phyloP scores from a whole-genome alignment of 2,888 invertebrate species.

The Baccha elongata region DNA sequence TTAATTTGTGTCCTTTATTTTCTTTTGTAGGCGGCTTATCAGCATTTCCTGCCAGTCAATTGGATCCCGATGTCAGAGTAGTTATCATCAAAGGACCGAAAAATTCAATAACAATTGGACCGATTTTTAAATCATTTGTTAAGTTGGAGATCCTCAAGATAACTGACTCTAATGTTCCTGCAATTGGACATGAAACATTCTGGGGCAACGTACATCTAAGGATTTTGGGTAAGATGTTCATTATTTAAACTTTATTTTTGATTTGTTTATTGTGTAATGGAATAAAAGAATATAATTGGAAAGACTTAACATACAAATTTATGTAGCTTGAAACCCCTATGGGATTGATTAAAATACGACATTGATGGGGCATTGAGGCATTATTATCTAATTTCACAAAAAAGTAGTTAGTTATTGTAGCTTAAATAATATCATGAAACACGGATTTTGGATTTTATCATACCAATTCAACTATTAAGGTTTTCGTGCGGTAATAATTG shows the following conservation, averaged over 20 bases:
- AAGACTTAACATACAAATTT: too few species aligned
- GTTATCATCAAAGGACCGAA: conserved; percentile 87
- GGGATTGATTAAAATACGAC: too few species aligned
- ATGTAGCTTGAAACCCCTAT: too few species aligned
- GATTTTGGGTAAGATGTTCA: conserved; percentile 80
- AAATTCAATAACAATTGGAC: conserved; percentile 88
- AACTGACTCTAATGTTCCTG: conserved; percentile 88
- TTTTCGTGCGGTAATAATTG: too few species aligned
- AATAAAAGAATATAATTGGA: too few species aligned
- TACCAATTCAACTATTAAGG: too few species aligned
- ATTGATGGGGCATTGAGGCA: too few species aligned
- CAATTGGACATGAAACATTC: conserved; percentile 90
- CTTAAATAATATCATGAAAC: too few species aligned
- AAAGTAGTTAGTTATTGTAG: too few species aligned
- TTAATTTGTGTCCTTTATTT: conserved; percentile 26
- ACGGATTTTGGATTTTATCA: too few species aligned
- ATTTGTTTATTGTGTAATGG: too few species aligned
- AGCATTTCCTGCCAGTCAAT: conserved; percentile 85
- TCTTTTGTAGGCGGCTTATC: conserved; percentile 85
- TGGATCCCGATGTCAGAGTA: conserved; percentile 86
- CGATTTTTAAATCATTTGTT: conserved; percentile 86
- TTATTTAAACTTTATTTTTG: conserved; percentile 12
- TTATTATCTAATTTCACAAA: too few species aligned
- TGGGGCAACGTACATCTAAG: conserved; percentile 88
- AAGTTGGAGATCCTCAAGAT: conserved; percentile 89